These are phyloP conservation scores for Pseudomyrmex cubaensis DNA, from an alignment of 1,140 invertebrate species.

Conservation along the genomic window DNA sequence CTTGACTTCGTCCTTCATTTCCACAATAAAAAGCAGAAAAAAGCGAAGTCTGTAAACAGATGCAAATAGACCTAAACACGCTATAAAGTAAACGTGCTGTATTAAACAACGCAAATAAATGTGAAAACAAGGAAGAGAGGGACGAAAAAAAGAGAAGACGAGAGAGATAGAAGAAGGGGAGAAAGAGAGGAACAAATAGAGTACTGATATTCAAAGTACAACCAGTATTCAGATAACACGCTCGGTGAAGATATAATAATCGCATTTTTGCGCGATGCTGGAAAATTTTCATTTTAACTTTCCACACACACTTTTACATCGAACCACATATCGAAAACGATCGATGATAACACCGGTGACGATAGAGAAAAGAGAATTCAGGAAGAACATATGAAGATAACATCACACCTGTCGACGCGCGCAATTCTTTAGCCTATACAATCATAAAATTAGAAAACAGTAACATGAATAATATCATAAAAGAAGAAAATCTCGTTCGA, in stretches of 20 bases:
- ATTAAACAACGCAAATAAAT: not conserved
- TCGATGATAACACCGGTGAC: not conserved
- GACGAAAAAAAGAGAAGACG: conserved; percentile 23
- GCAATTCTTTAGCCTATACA: not conserved
- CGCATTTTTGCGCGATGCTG: conserved; percentile 39
- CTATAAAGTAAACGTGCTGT: not conserved
- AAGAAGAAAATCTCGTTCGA: not conserved
- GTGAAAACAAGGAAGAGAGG: not conserved
- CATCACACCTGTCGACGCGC: not conserved
- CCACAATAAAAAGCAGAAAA: not conserved
- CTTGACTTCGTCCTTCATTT: conserved; percentile 27
- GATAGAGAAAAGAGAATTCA: not conserved
- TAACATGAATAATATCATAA: not conserved
- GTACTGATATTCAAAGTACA: conserved; percentile 78
- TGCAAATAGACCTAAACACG: not conserved
- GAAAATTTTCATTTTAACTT: conserved; percentile 65
- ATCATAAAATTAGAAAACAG: not conserved
- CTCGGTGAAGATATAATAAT: conserved; percentile 54
- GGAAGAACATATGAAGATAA: not conserved
- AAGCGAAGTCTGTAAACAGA: not conserved
- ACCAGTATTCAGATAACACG: conserved; percentile 58
- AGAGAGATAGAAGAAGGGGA: conserved; percentile 15
- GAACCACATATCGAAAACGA: not conserved
- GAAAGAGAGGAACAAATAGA: conserved; percentile 66
- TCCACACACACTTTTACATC: conserved; percentile 42